Conservation (phyloP, 1,140 invertebrate genomes). For the Eumaeus atala region DNA sequence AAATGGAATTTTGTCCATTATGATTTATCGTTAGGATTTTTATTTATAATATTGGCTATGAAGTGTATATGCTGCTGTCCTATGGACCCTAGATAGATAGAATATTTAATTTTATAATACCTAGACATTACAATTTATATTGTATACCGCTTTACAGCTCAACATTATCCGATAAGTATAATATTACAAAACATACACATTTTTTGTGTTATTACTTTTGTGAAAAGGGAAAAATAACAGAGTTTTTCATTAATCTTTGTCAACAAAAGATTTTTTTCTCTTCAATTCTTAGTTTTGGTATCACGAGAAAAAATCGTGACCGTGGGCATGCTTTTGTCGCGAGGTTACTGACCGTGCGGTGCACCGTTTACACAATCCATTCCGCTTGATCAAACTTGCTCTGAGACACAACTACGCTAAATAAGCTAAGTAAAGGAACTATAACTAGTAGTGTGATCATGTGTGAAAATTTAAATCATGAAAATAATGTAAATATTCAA, state of each 20-base stretch:
- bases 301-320: slow-evolving; percentile 57
- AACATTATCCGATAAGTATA: neutral
- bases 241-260: slow-evolving; percentile 14
- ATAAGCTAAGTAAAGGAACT: neutral
- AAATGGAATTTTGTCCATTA: no score
- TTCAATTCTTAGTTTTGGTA: slow-evolving; percentile 28
- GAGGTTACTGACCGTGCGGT: slow-evolving; percentile 36
- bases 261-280: slow-evolving; percentile 27
- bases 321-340: slow-evolving; percentile 37
- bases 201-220: neutral
- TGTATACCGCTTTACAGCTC: no score
- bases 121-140: no score
- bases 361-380: slow-evolving; percentile 32
- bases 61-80: no score
- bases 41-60: no score
- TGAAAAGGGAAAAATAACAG: slow-evolving; percentile 1
- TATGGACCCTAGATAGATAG: no score
- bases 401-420: neutral
- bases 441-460: neutral
- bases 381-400: slow-evolving; percentile 16
- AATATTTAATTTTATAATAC: no score
- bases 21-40: no score
- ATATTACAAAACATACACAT: slow-evolving; percentile 5
- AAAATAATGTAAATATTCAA: no score
- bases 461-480: slow-evolving; percentile 8